A percentile compares a stretch with the other conserved stretches of the same genome.
Conservation (phyloP, 1,140 invertebrate species). For the Phenacoccus solenopsis region DNA sequence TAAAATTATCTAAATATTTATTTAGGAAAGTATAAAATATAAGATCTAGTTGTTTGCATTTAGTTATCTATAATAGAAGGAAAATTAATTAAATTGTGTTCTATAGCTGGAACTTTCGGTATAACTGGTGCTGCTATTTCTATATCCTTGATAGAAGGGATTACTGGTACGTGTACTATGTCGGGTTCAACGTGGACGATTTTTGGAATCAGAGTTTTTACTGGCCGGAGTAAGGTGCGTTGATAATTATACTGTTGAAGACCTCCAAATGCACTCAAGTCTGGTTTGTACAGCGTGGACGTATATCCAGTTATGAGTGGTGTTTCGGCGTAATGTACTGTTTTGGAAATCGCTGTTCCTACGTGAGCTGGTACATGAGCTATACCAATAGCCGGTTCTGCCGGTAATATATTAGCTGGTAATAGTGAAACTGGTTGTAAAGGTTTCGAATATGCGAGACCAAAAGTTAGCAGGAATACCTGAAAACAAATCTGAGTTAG, state of each 20-base stretch:
- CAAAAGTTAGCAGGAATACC: background rate
- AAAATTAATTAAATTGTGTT: background rate
- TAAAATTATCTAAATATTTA: background rate
- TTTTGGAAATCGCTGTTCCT: conserved; percentile 30
- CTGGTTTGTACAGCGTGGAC: conserved; percentile 26
- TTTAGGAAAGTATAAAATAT: too few relatives aligned
- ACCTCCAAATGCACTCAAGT: conserved; percentile 22
- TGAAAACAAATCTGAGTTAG: too few relatives aligned
- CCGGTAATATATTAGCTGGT: background rate
- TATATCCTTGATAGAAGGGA: background rate
- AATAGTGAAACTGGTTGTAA: background rate
- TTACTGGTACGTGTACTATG: background rate
- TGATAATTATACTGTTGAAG: background rate
- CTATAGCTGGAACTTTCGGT: background rate
- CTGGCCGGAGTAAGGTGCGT: background rate
- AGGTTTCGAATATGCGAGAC: background rate
- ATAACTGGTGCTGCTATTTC: background rate
- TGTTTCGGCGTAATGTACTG: conserved; percentile 33
- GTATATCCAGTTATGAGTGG: conserved; percentile 35
- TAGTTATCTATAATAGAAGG: too few relatives aligned
- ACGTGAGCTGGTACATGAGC: conserved; percentile 19
- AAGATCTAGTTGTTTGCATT: too few relatives aligned
- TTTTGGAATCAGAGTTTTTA: background rate
- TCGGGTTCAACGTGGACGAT: background rate
- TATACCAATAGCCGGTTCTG: background rate